These are phyloP conservation scores for Boulengeromyrus knoepffleri DNA, from an alignment of 2,113 vertebrate species.

Conservation along the genomic window DNA sequence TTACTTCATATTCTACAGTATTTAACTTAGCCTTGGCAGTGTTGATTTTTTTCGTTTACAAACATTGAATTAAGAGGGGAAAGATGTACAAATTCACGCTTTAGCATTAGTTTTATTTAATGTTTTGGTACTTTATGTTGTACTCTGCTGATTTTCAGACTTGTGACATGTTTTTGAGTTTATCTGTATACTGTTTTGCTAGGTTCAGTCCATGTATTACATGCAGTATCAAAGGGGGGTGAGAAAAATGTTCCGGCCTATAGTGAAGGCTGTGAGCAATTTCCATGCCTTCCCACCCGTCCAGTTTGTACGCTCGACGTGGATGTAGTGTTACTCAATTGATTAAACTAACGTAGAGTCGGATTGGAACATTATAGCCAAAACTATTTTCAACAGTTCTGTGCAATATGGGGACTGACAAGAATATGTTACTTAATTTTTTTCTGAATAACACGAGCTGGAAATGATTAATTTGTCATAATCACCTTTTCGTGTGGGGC, in stretches of 20 bases:
- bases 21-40: neutral
- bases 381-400: neutral
- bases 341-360: neutral
- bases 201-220: neutral
- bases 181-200: neutral
- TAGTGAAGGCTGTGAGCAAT: neutral
- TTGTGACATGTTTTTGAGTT: neutral
- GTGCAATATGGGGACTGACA: neutral
- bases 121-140: neutral
- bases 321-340: neutral
- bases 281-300: neutral
- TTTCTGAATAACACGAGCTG: neutral
- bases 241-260: neutral
- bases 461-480: neutral
- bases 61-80: neutral
- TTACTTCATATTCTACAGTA: neutral
- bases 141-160: neutral
- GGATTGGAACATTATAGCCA: neutral
- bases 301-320: neutral
- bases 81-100: neutral
- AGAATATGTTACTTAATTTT: neutral
- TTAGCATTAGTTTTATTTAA: neutral
- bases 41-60: neutral
- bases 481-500: neutral
- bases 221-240: neutral